These are phyloP conservation scores for Telmatherina bonti DNA, from an alignment of 2,797 vertebrate genomes.

Conservation along the genomic window DNA sequence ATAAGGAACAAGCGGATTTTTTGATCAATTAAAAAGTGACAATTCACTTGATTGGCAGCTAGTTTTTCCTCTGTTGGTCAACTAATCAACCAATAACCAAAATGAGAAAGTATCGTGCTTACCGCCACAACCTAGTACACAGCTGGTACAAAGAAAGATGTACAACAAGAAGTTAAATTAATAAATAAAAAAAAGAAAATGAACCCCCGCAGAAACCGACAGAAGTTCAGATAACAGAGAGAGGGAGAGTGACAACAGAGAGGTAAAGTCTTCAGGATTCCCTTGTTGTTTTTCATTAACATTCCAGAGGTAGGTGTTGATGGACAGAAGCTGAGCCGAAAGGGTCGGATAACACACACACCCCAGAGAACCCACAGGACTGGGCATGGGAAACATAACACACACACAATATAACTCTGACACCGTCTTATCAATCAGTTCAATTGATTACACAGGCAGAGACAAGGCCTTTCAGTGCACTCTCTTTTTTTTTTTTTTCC, in stretches of 20 bases:
- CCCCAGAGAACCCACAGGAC: slow-evolving; percentile 30
- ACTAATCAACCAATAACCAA: no score
- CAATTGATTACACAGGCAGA: slow-evolving; percentile 78
- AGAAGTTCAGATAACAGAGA: slow-evolving; percentile 33
- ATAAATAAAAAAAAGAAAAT: not conserved
- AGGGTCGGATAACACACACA: slow-evolving; percentile 61
- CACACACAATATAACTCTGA: slow-evolving; percentile 74
- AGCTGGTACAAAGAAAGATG: not conserved
- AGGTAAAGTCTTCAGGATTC: slow-evolving; percentile 67
- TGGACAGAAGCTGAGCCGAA: slow-evolving; percentile 68
- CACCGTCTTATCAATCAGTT: slow-evolving; percentile 81
- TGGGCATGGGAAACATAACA: slow-evolving; percentile 79
- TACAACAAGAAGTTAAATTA: not conserved
- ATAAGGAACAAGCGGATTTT: not conserved
- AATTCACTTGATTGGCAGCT: not conserved
- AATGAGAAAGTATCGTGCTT: not conserved
- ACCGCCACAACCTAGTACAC: not conserved
- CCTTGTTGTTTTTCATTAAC: slow-evolving; percentile 82
- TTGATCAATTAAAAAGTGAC: not conserved
- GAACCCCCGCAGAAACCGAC: slow-evolving; percentile 11
- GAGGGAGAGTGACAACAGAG: slow-evolving; percentile 23
- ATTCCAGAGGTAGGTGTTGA: slow-evolving; percentile 80
- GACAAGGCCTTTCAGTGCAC: slow-evolving; percentile 69
- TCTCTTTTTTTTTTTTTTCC: slow-evolving; percentile 59
- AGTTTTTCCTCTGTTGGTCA: not conserved